These are phyloP conservation scores for Pitangus sulphuratus DNA, from an alignment of 2,797 vertebrate genomes.

Conservation along the genomic window DNA sequence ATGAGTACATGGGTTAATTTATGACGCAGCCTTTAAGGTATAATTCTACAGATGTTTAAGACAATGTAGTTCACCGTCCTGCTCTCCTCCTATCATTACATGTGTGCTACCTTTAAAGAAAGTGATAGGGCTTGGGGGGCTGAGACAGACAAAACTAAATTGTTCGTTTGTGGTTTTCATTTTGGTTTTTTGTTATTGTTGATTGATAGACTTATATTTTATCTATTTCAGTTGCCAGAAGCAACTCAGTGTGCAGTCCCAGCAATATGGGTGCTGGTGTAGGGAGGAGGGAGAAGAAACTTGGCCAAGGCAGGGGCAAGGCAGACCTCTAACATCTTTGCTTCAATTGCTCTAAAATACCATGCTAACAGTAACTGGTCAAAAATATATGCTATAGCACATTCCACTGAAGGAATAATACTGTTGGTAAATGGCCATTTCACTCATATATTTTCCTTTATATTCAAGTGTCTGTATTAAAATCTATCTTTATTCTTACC, in stretches of 20 bases:
- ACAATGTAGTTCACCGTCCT: not conserved
- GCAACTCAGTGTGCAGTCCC: not conserved
- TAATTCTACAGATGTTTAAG: not conserved
- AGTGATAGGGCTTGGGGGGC: not conserved
- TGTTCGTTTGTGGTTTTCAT: not conserved
- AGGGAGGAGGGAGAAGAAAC: not conserved
- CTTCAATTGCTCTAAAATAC: not conserved
- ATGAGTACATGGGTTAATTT: not conserved
- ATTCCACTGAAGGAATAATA: not conserved
- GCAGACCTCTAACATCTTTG: not conserved
- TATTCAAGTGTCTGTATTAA: not conserved
- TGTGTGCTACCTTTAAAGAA: not conserved
- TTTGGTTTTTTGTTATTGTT: no score
- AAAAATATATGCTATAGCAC: not conserved
- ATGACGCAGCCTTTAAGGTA: rapidly evolving
- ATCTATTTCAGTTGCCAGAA: not conserved
- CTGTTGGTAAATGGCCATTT: not conserved
- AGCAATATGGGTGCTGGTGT: not conserved
- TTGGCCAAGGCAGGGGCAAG: not conserved
- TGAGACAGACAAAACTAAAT: not conserved
- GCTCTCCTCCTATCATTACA: not conserved
- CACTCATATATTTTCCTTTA: not conserved
- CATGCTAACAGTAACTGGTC: not conserved
- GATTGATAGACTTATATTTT: not conserved
- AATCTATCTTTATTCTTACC: not conserved